phyloP scores from a whole-genome alignment of 2,797 vertebrate species.

The Naso thynnoides region DNA sequence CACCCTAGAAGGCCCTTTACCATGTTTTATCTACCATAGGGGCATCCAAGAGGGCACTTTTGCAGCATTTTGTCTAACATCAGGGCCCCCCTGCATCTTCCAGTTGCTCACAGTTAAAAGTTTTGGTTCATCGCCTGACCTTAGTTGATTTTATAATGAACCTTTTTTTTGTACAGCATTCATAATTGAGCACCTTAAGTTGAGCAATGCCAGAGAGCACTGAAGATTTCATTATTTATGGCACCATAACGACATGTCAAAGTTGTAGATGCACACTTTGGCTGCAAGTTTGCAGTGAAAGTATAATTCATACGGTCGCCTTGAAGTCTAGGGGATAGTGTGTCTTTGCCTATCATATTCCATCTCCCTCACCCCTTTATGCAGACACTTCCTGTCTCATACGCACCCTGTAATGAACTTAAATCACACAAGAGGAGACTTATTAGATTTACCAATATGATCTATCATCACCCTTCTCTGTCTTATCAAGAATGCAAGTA shows the following conservation, averaged over 20 bases:
- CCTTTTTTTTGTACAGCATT: conserved; percentile 28
- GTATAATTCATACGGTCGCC: conserved; percentile 20
- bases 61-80: no score
- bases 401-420: conserved; percentile 51
- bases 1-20: no score
- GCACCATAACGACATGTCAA: background rate
- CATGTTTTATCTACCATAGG: no score
- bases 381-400: conserved; percentile 43
- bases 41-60: no score
- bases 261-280: conserved; percentile 20
- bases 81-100: no score
- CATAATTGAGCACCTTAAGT: conserved; percentile 46
- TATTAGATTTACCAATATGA: conserved; percentile 67
- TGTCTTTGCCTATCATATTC: conserved; percentile 24
- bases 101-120: no score
- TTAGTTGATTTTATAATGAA: conserved; percentile 31
- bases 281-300: conserved; percentile 25
- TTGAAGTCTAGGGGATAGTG: conserved; percentile 11
- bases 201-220: conserved; percentile 18
- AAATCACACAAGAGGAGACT: conserved; percentile 60
- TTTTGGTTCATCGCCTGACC: conserved; percentile 9
- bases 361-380: conserved; percentile 36
- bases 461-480: conserved; percentile 59
- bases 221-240: conserved; percentile 41
- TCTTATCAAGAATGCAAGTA: conserved; percentile 48